Conservation (phyloP, 2,888 invertebrate genomes). For the Heliconius cydno region DNA sequence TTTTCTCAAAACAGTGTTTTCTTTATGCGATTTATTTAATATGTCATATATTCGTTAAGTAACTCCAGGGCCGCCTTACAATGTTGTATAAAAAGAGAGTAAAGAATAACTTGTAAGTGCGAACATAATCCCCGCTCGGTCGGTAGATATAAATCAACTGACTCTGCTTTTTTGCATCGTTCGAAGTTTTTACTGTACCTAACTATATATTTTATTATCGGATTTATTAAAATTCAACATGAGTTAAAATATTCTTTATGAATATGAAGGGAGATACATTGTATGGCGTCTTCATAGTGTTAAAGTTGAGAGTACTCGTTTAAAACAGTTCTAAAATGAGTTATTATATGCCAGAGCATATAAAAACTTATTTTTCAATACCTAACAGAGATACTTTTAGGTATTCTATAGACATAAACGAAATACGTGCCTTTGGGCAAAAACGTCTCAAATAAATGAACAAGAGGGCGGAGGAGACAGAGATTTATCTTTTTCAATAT, state of each 20-base stretch:
- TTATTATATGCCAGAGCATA: not conserved
- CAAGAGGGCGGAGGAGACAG: constrained; percentile 63
- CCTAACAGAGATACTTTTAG: no score
- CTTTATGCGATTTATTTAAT: constrained; percentile 81
- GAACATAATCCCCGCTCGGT: constrained; percentile 68
- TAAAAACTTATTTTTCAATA: no score
- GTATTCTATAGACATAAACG: constrained; percentile 28
- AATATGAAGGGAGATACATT: constrained; percentile 60
- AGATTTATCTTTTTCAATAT: constrained; percentile 80
- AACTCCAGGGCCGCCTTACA: constrained; percentile 70
- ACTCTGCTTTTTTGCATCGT: constrained; percentile 66
- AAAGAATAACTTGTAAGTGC: constrained; percentile 69
- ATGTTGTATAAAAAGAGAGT: constrained; percentile 75
- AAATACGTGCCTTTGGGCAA: constrained; percentile 39
- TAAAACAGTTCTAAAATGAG: constrained; percentile 48
- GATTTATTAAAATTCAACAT: constrained; percentile 67
- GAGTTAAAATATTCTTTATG: constrained; percentile 60
- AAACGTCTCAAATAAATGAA: constrained; percentile 60
- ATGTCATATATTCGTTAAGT: constrained; percentile 80
- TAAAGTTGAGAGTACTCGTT: constrained; percentile 47
- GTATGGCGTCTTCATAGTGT: constrained; percentile 51
- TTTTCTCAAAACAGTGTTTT: constrained; percentile 82
- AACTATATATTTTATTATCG: constrained; percentile 65
- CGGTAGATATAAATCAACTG: constrained; percentile 76
- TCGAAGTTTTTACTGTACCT: constrained; percentile 61